Conservation (phyloP, 2,888 invertebrate species). For the Drosophila nigricruria region DNA sequence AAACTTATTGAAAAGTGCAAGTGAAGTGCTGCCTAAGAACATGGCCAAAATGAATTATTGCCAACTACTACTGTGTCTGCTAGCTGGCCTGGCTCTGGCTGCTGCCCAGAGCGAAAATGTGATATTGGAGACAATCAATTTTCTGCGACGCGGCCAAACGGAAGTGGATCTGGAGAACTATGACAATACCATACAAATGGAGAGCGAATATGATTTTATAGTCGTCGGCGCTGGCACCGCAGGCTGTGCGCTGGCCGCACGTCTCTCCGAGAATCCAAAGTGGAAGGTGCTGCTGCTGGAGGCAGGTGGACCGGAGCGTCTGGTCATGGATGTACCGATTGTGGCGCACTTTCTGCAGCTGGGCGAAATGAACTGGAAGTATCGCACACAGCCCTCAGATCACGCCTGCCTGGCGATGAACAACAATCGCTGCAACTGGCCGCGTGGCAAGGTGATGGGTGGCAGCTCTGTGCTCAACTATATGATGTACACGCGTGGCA, state of each 20-base stretch:
- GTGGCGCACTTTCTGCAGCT: constrained; percentile 90
- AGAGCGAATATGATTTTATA: constrained; percentile 90
- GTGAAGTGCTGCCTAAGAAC: constrained; percentile 37
- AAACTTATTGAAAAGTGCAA: constrained; percentile 8
- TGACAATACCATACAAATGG: constrained; percentile 77
- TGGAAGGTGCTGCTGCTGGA: constrained; percentile 90
- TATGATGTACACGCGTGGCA: constrained; percentile 92
- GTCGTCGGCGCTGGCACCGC: constrained; percentile 93
- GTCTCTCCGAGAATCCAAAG: constrained; percentile 89
- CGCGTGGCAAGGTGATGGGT: constrained; percentile 93
- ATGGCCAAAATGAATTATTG: constrained; percentile 31
- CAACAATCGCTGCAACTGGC: constrained; percentile 91
- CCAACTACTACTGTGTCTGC: constrained; percentile 24
- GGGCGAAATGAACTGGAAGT: constrained; percentile 91
- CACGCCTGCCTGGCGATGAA: constrained; percentile 91
- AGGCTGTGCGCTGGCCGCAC: constrained; percentile 91
- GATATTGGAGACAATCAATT: constrained; percentile 79
- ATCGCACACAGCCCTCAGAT: constrained; percentile 91
- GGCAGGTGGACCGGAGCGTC: constrained; percentile 90
- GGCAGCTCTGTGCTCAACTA: constrained; percentile 93
- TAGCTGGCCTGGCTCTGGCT: constrained; percentile 9
- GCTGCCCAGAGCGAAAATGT: constrained; percentile 73
- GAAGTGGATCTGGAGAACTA: constrained; percentile 82
- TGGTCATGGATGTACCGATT: constrained; percentile 91
- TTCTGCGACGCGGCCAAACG: constrained; percentile 82